A percentile compares a stretch with the other conserved stretches of the same genome.
phyloP scores from a whole-genome alignment of 2,113 vertebrate species.

The Charina bottae region DNA sequence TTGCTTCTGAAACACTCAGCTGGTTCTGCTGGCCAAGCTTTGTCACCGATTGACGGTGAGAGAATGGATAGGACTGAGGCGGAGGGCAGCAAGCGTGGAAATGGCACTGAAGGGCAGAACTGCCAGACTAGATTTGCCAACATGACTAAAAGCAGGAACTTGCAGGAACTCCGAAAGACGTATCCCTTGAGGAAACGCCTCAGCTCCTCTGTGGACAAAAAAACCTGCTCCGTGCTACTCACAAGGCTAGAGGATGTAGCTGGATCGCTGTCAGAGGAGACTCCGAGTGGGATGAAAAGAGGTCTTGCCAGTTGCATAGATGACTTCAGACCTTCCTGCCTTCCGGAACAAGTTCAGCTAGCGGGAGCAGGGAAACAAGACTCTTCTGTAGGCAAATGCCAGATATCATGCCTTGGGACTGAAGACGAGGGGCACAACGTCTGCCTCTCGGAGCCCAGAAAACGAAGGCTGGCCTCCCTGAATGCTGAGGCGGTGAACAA shows the following conservation, averaged over 20 bases:
- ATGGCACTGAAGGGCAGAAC: slow-evolving; percentile 35
- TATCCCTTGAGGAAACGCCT: slow-evolving; percentile 79
- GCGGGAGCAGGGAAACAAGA: slow-evolving; percentile 51
- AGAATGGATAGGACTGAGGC: slow-evolving; percentile 70
- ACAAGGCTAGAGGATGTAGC: slow-evolving; percentile 86
- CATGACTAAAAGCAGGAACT: slow-evolving; percentile 54
- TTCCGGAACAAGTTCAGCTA: slow-evolving; percentile 61
- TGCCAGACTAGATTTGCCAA: slow-evolving; percentile 41
- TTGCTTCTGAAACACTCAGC: slow-evolving; percentile 73
- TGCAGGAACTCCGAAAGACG: slow-evolving; percentile 76
- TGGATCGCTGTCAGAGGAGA: slow-evolving; percentile 71
- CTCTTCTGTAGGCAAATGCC: slow-evolving; percentile 46
- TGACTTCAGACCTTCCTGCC: slow-evolving; percentile 59
- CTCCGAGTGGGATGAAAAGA: slow-evolving; percentile 63
- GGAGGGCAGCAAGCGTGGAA: slow-evolving; percentile 57
- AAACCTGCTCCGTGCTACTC: slow-evolving; percentile 89
- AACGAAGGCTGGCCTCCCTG: slow-evolving; percentile 93
- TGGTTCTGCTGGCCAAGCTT: slow-evolving; percentile 69
- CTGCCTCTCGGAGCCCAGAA: slow-evolving; percentile 82
- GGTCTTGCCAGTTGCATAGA: slow-evolving; percentile 67
- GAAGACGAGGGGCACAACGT: slow-evolving; percentile 63
- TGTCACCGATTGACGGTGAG: slow-evolving; percentile 61
- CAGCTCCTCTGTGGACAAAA: slow-evolving; percentile 71
- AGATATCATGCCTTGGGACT: slow-evolving; percentile 40
- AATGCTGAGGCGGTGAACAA: slow-evolving; percentile 97